Evolutionary conservation across 2,888 invertebrate genomes (phyloP).

Genomic region (Catocala fraxini): DNA sequence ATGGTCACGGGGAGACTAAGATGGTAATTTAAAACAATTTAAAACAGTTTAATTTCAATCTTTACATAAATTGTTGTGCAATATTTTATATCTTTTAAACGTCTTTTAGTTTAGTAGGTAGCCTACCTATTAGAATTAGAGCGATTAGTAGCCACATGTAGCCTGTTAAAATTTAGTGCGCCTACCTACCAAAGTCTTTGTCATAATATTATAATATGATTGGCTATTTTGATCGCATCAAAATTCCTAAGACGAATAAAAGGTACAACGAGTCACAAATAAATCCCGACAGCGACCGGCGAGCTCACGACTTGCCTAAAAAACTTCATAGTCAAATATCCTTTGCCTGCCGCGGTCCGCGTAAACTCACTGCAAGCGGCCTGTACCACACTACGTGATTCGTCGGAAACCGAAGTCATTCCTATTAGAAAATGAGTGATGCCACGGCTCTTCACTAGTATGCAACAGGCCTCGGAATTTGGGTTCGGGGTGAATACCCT

Average conservation of each 20-base stretch:
- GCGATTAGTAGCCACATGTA: not conserved
- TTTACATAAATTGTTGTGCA: too few relatives aligned
- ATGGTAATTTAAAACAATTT: too few relatives aligned
- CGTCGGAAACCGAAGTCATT: constrained; percentile 50
- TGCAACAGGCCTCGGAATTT: constrained; percentile 80
- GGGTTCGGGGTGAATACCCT: constrained; percentile 88
- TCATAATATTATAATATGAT: constrained; percentile 50
- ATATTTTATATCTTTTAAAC: too few relatives aligned
- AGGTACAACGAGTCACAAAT: constrained; percentile 72
- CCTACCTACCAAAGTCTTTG: constrained; percentile 28
- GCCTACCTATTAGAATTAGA: too few relatives aligned
- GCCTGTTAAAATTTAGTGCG: too few relatives aligned
- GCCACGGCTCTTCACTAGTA: constrained; percentile 67
- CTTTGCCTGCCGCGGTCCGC: constrained; percentile 77
- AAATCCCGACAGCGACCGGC: constrained; percentile 71
- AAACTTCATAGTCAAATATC: constrained; percentile 84
- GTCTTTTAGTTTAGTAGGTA: too few relatives aligned
- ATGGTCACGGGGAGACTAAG: too few relatives aligned
- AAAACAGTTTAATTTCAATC: too few relatives aligned
- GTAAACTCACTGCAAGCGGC: constrained; percentile 70
- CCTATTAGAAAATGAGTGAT: constrained; percentile 69
- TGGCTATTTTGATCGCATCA: constrained; percentile 67
- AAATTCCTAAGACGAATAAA: constrained; percentile 67
- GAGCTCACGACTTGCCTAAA: constrained; percentile 78
- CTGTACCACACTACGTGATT: constrained; percentile 63